phyloP scores from a whole-genome alignment of 2,797 vertebrate species.

The Rhodeus uyekii region DNA sequence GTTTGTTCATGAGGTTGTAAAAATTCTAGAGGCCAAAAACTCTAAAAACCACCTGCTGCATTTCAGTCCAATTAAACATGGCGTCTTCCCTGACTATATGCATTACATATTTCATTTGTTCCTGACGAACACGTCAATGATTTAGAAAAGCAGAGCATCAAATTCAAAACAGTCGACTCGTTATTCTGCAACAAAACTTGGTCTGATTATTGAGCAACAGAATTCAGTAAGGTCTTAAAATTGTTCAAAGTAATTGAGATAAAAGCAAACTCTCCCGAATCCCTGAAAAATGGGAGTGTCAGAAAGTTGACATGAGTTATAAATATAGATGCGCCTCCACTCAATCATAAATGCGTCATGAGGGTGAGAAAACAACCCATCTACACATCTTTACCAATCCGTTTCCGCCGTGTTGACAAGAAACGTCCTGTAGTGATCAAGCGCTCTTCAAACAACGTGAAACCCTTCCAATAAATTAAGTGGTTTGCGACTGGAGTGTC shows the following conservation, averaged over 20 bases:
- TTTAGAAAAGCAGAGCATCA: background rate
- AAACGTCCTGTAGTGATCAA: background rate
- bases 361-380: background rate
- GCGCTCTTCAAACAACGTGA: conserved; percentile 40
- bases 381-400: background rate
- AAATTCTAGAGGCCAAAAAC: background rate
- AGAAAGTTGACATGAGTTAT: background rate
- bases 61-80: background rate
- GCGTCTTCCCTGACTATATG: background rate
- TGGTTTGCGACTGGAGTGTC: conserved; percentile 9
- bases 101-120: background rate
- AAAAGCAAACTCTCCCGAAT: conserved; percentile 60
- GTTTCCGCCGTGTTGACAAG: background rate
- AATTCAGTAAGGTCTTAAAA: conserved; percentile 62
- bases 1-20: background rate
- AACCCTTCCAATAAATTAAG: conserved; percentile 51
- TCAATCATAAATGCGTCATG: background rate
- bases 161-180: background rate
- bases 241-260: conserved; percentile 57
- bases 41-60: background rate
- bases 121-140: background rate
- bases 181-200: no score
- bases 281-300: conserved; percentile 58
- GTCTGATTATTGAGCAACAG: conserved; percentile 35
- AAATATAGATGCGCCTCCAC: background rate